These are phyloP conservation scores for Uloborus diversus DNA, from an alignment of 1,140 invertebrate genomes.

Conservation along the genomic window DNA sequence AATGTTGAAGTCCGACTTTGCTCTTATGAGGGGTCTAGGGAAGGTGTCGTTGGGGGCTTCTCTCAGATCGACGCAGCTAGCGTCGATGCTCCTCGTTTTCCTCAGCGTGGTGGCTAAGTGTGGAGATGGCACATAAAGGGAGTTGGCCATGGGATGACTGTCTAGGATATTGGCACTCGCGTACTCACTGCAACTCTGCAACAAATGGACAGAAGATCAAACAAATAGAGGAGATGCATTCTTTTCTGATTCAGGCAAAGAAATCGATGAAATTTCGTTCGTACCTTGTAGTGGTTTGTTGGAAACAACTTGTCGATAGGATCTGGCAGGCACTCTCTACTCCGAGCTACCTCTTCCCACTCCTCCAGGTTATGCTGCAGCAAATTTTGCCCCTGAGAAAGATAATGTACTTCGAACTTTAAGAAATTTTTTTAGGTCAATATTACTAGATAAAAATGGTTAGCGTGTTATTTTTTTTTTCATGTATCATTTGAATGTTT, in stretches of 20 bases:
- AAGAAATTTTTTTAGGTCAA: too few species aligned
- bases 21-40: conserved; percentile 69
- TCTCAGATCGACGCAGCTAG: conserved; percentile 82
- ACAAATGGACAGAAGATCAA: neutral
- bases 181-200: conserved; percentile 49
- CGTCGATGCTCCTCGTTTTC: conserved; percentile 88
- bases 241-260: neutral
- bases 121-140: conserved; percentile 61
- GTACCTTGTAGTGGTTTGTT: conserved; percentile 62
- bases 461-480: too few species aligned
- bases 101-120: conserved; percentile 70
- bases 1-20: conserved; percentile 87
- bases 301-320: conserved; percentile 82
- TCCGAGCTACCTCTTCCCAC: conserved; percentile 87
- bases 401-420: too few species aligned
- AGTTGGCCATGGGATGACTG: conserved; percentile 63
- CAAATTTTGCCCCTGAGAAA: conserved; percentile 53
- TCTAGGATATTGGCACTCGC: conserved; percentile 47
- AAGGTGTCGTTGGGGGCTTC: conserved; percentile 73
- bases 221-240: neutral
- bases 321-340: conserved; percentile 83
- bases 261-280: neutral
- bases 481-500: too few species aligned
- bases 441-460: too few species aligned
- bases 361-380: conserved; percentile 84